Base-by-base conservation (phyloP, 2,113 vertebrate species). In the Ornithorhynchus anatinus region DNA sequence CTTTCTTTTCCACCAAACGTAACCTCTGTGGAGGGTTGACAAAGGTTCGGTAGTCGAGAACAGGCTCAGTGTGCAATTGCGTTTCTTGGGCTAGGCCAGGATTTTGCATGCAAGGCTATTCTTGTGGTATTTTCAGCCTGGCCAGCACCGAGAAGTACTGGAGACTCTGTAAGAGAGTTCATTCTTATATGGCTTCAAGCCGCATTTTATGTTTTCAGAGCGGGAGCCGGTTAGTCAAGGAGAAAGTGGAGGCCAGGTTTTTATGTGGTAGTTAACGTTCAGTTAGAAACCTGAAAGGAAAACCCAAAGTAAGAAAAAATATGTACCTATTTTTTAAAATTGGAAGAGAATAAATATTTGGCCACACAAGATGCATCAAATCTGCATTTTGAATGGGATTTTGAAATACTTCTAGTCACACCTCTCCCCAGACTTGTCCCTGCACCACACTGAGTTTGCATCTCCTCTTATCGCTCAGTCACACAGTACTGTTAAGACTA, bases 61-160 rank as follows among this genome's bases (percentile, higher is more conserved):
- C 52, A 59, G 35, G 17, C 80, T 27, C 52, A 59, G 37, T 69
- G 51, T 67, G 63, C 54, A 65, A 81, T 56, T 45, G 59, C 61
- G 54, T 72, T 56, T 59, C 25, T 35, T 59, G 44, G 31, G 32
- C 57, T 63, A 35, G 67, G 60, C 67, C 85, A 84, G 53, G 58
- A 38, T 63, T 67, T 80, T 69, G 51, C 64, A 73, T 80, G 79
- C 82, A 84, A 73, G 36, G 57, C 70, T 87, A 78, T 84, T 84
- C 59, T 82, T 75, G 71, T 82, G 85, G 81, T 57, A 75, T 72
- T 70, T 57, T 17, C 44, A 45, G 11, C 9, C 12, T 40, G 23
- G 63, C 79, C 73, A 48, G 84, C 77, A 38, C 73, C 67, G 45
- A 64, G 79, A 77, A 10, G 19, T 64, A n/a, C 15, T 84, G 73